phyloP scores from a whole-genome alignment of 2,113 vertebrate genomes.

The Rafetus swinhoei region DNA sequence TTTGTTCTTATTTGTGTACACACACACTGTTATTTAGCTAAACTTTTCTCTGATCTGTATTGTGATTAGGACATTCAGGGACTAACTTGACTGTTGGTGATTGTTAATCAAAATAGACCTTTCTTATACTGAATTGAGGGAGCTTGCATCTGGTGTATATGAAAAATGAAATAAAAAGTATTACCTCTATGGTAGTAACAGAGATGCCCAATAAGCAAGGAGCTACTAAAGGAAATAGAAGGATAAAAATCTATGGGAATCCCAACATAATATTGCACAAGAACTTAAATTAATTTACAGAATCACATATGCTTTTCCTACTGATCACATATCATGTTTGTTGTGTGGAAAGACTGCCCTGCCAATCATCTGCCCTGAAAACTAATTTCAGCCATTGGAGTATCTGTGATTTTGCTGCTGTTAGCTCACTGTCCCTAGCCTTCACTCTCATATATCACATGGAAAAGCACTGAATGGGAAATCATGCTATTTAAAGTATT shows the following conservation, averaged over 20 bases:
- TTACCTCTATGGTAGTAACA: neutral
- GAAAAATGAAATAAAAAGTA: neutral
- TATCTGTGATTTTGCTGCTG: neutral
- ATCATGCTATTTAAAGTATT: neutral
- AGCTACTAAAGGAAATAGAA: neutral
- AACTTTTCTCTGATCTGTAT: neutral
- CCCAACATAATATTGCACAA: neutral
- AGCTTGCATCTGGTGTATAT: neutral
- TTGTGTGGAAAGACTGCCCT: rapidly evolving
- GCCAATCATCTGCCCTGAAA: neutral
- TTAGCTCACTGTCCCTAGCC: neutral
- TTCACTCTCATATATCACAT: neutral
- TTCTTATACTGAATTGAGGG: rapidly evolving
- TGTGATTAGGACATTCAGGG: neutral
- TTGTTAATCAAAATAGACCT: rapidly evolving
- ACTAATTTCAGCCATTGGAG: neutral
- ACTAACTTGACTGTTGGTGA: rapidly evolving
- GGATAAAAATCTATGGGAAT: neutral
- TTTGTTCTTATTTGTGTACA: neutral
- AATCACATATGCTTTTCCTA: neutral
- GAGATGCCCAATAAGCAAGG: neutral
- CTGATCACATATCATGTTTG: neutral
- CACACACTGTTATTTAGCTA: rapidly evolving
- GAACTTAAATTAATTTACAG: neutral
- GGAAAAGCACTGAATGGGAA: neutral